phyloP scores from a whole-genome alignment of 2,113 vertebrate species.

The Spea bombifrons region DNA sequence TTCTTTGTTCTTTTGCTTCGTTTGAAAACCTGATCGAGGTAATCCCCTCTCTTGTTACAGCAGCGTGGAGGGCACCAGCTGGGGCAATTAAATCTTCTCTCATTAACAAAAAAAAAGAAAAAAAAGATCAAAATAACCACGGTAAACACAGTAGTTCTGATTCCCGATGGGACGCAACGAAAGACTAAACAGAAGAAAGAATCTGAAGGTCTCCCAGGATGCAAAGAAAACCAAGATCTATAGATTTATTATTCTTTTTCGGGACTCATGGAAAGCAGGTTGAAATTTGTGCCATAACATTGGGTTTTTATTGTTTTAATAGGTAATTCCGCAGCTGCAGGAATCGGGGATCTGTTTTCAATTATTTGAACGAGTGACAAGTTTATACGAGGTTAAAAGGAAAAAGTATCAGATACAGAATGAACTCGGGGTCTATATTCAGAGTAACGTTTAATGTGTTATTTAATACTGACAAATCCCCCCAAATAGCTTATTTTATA shows the following conservation, averaged over 20 bases:
- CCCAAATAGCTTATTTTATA: conserved; percentile 37
- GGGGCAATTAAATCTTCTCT: conserved; percentile 76
- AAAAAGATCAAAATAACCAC: conserved; percentile 74
- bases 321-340: conserved; percentile 60
- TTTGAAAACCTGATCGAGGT: not conserved
- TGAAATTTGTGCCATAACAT: conserved; percentile 49
- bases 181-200: conserved; percentile 66
- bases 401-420: conserved; percentile 53
- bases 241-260: conserved; percentile 11
- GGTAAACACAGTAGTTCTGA: conserved; percentile 73
- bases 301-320: conserved; percentile 56
- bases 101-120: conserved; percentile 64
- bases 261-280: conserved; percentile 46
- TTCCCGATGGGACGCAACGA: conserved; percentile 68
- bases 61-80: conserved; percentile 62
- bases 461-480: conserved; percentile 51
- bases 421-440: conserved; percentile 56
- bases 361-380: conserved; percentile 68
- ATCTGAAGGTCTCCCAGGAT: conserved; percentile 60
- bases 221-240: conserved; percentile 37
- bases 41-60: conserved; percentile 40
- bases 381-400: conserved; percentile 63
- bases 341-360: conserved; percentile 61
- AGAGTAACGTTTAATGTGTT: conserved; percentile 51
- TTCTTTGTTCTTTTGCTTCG: too few relatives aligned